These are phyloP conservation scores for Selene dorsalis DNA, from an alignment of 2,797 vertebrate species.

Conservation along the genomic window DNA sequence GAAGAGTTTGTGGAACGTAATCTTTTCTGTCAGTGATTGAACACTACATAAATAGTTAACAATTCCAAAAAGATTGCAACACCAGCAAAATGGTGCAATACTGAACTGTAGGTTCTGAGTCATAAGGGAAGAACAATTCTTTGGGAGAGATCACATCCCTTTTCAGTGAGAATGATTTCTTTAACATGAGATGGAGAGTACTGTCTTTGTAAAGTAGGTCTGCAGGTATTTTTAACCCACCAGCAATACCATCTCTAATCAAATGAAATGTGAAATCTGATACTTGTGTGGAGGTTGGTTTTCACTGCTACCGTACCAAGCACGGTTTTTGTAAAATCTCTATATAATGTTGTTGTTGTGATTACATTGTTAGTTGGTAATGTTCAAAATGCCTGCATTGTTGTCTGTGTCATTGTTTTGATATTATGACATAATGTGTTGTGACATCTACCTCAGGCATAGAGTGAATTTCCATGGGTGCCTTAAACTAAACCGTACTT, in stretches of 20 bases:
- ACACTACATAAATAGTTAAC: not conserved
- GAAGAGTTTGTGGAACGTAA: not conserved
- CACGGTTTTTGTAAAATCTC: not conserved
- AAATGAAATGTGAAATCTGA: constrained; percentile 9
- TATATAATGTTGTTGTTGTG: not conserved
- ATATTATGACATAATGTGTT: constrained; percentile 4
- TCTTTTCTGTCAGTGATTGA: not conserved
- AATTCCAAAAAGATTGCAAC: too few species aligned
- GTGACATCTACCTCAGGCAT: not conserved
- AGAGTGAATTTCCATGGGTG: not conserved
- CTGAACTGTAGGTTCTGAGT: constrained; percentile 22
- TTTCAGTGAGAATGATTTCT: constrained; percentile 7
- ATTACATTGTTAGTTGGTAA: not conserved
- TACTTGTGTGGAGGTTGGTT: not conserved
- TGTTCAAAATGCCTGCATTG: not conserved
- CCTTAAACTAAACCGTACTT: not conserved
- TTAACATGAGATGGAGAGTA: not conserved
- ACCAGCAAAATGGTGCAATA: constrained; percentile 10
- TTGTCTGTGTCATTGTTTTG: not conserved
- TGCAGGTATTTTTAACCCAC: not conserved
- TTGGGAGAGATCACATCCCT: constrained; percentile 24
- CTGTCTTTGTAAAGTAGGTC: not conserved
- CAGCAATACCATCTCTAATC: not conserved
- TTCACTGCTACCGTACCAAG: not conserved
- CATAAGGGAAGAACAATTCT: not conserved